A percentile compares a stretch with the other conserved stretches of the same genome.
Conservation (phyloP, 2,888 invertebrate genomes). For the Ceramica pisi region DNA sequence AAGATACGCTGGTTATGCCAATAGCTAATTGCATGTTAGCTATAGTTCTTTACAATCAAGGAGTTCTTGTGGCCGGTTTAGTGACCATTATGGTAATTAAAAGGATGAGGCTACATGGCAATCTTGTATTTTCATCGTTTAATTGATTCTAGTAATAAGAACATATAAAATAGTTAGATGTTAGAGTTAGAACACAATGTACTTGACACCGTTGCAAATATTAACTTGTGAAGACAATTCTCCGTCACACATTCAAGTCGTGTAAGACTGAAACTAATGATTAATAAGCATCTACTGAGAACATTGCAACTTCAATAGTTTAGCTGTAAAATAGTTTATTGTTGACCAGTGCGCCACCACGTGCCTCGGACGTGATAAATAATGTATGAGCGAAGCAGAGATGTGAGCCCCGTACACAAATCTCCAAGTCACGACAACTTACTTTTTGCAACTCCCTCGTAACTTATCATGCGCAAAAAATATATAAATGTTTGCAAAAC, state of each 20-base stretch:
- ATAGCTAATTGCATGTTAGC: constrained; percentile 49
- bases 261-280: constrained; percentile 64
- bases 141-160: constrained; percentile 23
- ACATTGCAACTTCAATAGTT: constrained; percentile 70
- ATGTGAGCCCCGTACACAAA: constrained; percentile 70
- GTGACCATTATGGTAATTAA: constrained; percentile 43
- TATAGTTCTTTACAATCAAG: constrained; percentile 56
- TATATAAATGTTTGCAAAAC: constrained; percentile 64
- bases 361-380: constrained; percentile 82
- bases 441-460: constrained; percentile 64
- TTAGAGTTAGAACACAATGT: constrained; percentile 28
- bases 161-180: constrained; percentile 15
- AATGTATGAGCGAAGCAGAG: constrained; percentile 75
- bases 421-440: constrained; percentile 75
- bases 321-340: constrained; percentile 79
- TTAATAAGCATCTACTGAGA: constrained; percentile 67
- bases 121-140: constrained; percentile 21
- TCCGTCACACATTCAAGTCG: constrained; percentile 25
- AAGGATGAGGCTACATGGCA: constrained; percentile 29
- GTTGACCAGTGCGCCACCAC: constrained; percentile 76
- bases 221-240: constrained; percentile 47
- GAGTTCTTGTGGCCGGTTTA: constrained; percentile 36
- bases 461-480: constrained; percentile 40
- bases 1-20: constrained; percentile 35
- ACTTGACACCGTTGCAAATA: constrained; percentile 63